phyloP scores from a whole-genome alignment of 1,140 invertebrate species.

The Andrena cerasifolii region DNA sequence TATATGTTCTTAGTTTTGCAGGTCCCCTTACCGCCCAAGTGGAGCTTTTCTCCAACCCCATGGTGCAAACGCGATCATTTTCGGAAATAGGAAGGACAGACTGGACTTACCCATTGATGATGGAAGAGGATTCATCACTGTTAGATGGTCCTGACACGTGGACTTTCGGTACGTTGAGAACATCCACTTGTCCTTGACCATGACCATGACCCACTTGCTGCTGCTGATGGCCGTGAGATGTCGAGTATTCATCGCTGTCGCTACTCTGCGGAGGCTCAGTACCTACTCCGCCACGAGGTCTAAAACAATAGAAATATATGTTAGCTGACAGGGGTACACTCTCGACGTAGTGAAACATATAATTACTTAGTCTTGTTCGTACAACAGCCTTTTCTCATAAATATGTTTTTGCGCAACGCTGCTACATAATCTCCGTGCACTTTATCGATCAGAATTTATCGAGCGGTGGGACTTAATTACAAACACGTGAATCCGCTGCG shows the following conservation, averaged over 20 bases:
- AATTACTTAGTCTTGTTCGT: too few relatives aligned
- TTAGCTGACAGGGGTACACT: too few relatives aligned
- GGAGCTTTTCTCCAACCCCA: too few relatives aligned
- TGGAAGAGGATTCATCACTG: conserved; percentile 69
- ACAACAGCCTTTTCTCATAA: too few relatives aligned
- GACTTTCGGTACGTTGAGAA: conserved; percentile 75
- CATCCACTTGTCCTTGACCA: conserved; percentile 65
- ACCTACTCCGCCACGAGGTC: conserved; percentile 77
- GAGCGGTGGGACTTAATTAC: too few relatives aligned
- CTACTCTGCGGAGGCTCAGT: conserved; percentile 76
- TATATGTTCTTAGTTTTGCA: too few relatives aligned
- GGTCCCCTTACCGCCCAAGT: too few relatives aligned
- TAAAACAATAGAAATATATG: conserved; percentile 60
- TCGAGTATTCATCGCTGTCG: conserved; percentile 78
- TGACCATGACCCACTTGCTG: conserved; percentile 63
- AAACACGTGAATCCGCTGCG: too few relatives aligned
- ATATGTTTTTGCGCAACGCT: too few relatives aligned
- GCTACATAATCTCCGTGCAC: too few relatives aligned
- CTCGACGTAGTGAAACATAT: too few relatives aligned
- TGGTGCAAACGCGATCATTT: background rate
- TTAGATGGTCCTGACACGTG: conserved; percentile 76
- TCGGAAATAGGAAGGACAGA: background rate
- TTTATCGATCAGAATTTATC: too few relatives aligned
- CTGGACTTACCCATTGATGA: conserved; percentile 74
- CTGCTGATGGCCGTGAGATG: conserved; percentile 67